Percentiles rank a stretch among this genome's conserved stretches.
Evolutionary conservation across 1,140 invertebrate species (phyloP).

Genomic region (Rhopalosiphum maidis): DNA sequence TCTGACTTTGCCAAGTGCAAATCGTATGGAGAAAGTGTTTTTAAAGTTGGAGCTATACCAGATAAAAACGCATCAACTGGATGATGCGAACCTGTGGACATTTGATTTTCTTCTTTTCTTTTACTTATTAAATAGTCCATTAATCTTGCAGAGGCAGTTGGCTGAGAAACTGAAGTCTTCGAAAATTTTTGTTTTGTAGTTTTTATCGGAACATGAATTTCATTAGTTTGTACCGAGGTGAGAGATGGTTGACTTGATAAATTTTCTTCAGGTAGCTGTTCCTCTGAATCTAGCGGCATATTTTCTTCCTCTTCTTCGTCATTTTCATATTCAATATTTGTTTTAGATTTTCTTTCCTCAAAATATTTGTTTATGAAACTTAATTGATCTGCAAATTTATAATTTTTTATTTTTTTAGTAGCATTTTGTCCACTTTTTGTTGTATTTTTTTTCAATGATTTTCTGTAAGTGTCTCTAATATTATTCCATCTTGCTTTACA

Average conservation of each 20-base stretch:
- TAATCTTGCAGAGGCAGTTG: neutral
- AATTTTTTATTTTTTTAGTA: slow-evolving; percentile 15
- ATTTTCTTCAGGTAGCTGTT: slow-evolving; percentile 19
- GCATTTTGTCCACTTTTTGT: slow-evolving; percentile 20
- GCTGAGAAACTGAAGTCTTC: neutral
- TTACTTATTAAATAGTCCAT: slow-evolving; percentile 29
- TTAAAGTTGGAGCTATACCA: slow-evolving; percentile 58
- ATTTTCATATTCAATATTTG: slow-evolving; percentile 29
- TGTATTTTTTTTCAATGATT: neutral
- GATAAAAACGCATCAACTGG: slow-evolving; percentile 59
- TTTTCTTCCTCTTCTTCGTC: slow-evolving; percentile 4
- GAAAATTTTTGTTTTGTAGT: neutral
- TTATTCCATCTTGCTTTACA: neutral
- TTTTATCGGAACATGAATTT: slow-evolving; percentile 2
- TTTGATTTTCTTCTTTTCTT: slow-evolving; percentile 21
- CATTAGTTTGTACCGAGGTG: slow-evolving; percentile 12
- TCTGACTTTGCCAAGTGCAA: slow-evolving; percentile 58
- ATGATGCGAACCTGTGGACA: neutral
- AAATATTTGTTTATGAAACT: slow-evolving; percentile 37
- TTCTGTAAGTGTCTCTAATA: slow-evolving; percentile 15
- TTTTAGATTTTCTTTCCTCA: neutral
- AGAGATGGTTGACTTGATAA: slow-evolving; percentile 24
- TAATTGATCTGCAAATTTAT: slow-evolving; percentile 29
- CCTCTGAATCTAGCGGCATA: slow-evolving; percentile 4
- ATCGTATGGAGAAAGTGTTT: slow-evolving; percentile 55